Evolutionary conservation across 2,113 vertebrate species (phyloP).

Genomic region (Dipodomys stephensi): DNA sequence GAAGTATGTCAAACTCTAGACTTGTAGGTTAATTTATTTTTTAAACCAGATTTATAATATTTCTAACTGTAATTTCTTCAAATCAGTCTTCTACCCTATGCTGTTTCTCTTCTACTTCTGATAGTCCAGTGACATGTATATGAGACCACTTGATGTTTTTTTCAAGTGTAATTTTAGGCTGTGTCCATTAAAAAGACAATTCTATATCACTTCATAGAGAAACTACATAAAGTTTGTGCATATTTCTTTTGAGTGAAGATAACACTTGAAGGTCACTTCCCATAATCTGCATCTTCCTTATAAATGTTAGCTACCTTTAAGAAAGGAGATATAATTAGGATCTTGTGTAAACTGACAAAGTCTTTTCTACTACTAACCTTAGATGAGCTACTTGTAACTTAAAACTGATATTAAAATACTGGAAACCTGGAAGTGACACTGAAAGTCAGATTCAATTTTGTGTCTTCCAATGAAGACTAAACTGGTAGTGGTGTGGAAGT

Average conservation of each 20-base stretch:
- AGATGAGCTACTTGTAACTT: not conserved
- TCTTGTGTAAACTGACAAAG: not conserved
- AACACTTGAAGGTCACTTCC: not conserved
- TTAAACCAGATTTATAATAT: not conserved
- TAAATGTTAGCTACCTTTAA: not conserved
- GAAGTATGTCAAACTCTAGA: not conserved
- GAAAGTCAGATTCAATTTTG: slow-evolving; percentile 17
- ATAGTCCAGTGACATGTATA: not conserved
- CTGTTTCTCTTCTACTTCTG: not conserved
- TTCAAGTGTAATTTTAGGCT: not conserved
- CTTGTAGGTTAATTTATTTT: not conserved
- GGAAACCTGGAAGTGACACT: not conserved
- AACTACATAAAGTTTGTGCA: not conserved
- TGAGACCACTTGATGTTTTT: not conserved
- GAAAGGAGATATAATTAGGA: not conserved
- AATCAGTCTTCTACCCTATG: not conserved
- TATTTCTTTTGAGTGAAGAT: not conserved
- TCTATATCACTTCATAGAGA: not conserved
- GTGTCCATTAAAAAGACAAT: not conserved
- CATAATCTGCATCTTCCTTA: not conserved
- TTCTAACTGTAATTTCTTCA: slow-evolving; percentile 17
- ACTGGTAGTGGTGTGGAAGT: not conserved
- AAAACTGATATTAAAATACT: slow-evolving; percentile 36
- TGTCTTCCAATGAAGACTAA: not conserved
- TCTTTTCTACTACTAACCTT: not conserved